Conservation (phyloP, 1,140 invertebrate species). For the Pseudomyrmex concolor region DNA sequence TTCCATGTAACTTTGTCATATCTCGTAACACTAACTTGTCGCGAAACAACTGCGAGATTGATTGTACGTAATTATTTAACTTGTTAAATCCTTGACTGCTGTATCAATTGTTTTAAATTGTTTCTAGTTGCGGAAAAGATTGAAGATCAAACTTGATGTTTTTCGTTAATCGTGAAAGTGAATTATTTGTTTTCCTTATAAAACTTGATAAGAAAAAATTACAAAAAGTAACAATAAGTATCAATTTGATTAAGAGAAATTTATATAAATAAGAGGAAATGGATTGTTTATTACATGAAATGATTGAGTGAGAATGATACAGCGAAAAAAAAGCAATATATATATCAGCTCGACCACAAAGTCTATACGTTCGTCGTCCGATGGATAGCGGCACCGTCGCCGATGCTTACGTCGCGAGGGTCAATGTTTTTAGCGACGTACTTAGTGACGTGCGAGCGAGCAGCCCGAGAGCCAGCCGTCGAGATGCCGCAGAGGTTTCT, state of each 20-base stretch:
- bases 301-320: too few relatives aligned
- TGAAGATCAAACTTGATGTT: too few relatives aligned
- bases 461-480: slow-evolving; percentile 71
- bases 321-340: background rate
- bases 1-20: background rate
- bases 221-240: too few relatives aligned
- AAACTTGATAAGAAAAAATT: too few relatives aligned
- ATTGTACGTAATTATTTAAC: background rate
- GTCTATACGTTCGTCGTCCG: slow-evolving; percentile 53
- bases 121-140: too few relatives aligned
- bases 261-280: too few relatives aligned
- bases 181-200: too few relatives aligned
- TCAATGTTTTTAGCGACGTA: slow-evolving; percentile 74
- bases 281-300: too few relatives aligned
- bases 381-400: slow-evolving; percentile 69
- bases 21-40: background rate
- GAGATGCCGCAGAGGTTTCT: slow-evolving; percentile 81
- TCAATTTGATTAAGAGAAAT: too few relatives aligned
- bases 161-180: too few relatives aligned
- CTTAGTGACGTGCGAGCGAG: slow-evolving; percentile 70
- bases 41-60: background rate
- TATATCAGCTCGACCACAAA: slow-evolving; percentile 42
- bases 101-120: too few relatives aligned
- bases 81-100: too few relatives aligned
- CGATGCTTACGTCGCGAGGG: slow-evolving; percentile 31